A percentile compares a stretch with the other conserved stretches of the same genome.
Conservation (phyloP, 2,797 vertebrate species). For the Amphiprion clarkii region DNA sequence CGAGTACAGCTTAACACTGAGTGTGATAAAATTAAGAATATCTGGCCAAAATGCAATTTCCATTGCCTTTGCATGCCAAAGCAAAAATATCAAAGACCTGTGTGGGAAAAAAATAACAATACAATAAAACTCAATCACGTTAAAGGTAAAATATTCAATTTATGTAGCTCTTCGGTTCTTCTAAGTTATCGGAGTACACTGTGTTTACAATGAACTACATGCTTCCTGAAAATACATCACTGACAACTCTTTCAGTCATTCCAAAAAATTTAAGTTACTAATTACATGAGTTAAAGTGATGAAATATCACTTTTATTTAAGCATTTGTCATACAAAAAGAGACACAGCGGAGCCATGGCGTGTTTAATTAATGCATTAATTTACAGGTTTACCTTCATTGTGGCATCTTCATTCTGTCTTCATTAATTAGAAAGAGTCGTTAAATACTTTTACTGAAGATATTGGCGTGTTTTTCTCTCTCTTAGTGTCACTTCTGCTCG, state of each 20-base stretch:
- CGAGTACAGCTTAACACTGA: not conserved
- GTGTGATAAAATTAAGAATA: not conserved
- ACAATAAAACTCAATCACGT: too few relatives aligned
- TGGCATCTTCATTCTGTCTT: not conserved
- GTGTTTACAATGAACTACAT: too few relatives aligned
- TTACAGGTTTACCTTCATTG: constrained; percentile 50
- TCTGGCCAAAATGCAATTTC: not conserved
- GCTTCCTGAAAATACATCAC: not conserved
- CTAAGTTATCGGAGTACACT: too few relatives aligned
- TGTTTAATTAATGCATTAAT: not conserved
- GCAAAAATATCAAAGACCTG: not conserved
- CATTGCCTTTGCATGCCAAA: not conserved
- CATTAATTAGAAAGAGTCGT: not conserved
- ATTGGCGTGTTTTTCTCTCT: not conserved
- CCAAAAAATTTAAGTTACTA: not conserved
- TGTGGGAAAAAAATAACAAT: not conserved
- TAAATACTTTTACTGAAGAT: fast-evolving
- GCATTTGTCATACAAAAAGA: not conserved
- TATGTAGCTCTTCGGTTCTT: not conserved
- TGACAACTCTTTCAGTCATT: not conserved
- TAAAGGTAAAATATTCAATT: not conserved
- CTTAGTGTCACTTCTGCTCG: too few relatives aligned
- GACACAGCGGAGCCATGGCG: not conserved
- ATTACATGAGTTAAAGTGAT: not conserved
- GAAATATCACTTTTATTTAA: not conserved